These are phyloP conservation scores for Grapholita molesta DNA, from an alignment of 1,140 invertebrate genomes.

Conservation along the genomic window DNA sequence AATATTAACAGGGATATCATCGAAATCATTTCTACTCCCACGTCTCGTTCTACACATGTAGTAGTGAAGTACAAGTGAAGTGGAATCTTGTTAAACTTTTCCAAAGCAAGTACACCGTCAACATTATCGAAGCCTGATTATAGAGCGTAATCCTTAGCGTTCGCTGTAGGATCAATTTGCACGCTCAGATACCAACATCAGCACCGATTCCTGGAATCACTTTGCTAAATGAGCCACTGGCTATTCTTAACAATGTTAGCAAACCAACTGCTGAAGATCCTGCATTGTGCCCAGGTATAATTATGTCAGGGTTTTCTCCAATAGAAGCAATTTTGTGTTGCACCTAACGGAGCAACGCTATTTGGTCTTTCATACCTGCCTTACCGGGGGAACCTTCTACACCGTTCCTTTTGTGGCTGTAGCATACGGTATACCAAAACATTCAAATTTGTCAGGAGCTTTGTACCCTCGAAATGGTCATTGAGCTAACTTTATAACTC, in stretches of 20 bases:
- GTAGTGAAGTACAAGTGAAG: no score
- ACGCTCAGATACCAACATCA: conserved; percentile 22
- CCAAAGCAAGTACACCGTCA: no score
- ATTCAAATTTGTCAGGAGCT: no score
- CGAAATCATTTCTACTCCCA: conserved; percentile 29
- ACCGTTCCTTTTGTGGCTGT: conserved; percentile 43
- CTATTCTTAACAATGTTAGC: conserved; percentile 28
- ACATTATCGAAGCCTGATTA: no score
- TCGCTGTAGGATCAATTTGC: conserved; percentile 34
- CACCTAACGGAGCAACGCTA: conserved; percentile 45
- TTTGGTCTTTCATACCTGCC: conserved; percentile 49
- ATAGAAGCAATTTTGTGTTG: conserved; percentile 40
- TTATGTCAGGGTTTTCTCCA: conserved; percentile 46
- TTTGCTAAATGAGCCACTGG: conserved; percentile 38
- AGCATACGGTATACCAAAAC: no score
- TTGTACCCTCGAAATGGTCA: no score
- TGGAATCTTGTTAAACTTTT: no score
- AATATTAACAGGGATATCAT: conserved; percentile 33
- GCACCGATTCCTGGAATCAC: conserved; percentile 39
- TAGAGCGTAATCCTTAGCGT: conserved; percentile 32
- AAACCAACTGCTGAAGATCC: conserved; percentile 37
- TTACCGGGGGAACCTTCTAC: conserved; percentile 41
- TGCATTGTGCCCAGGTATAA: conserved; percentile 40
- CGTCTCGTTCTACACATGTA: conserved; percentile 39
- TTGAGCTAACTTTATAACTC: no score